Base-by-base conservation (phyloP, 2,113 vertebrate species). In the Tenrec ecaudatus region DNA sequence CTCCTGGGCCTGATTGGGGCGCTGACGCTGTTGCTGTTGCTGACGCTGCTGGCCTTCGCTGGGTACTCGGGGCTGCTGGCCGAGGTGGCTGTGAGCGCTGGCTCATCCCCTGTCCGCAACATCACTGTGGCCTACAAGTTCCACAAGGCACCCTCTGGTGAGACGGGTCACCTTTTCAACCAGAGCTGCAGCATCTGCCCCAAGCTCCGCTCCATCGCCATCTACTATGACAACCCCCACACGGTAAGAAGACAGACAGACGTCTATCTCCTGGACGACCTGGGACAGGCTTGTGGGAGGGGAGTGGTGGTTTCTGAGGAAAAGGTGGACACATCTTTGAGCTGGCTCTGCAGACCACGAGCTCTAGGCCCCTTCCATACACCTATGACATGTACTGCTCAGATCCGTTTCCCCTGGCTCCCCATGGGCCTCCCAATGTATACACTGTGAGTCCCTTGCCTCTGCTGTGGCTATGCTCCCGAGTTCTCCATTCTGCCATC, bases 151-250 rank as follows among this genome's bases (percentile, higher is more conserved):
- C 97, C 98, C 0, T 99, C 99, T n/a, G 96, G 97, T 1, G 96
- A 98, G n/a, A 98, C 98, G 0, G 98, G 98, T 17, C 94, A 97
- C 92, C 97, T 99, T 96, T 99, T 99, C 91, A 98, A 98, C 0
- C 99, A 99, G 17, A 98, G 98, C 95, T 98, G 97, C 97, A 98
- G 97, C 60, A 96, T 99, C 95, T 99, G 98, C 57, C 99, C 99
- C 0, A 98, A 98, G 88, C 98, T 99, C 33, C 96, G 97, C 58
- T 98, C 98, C 85, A 98, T 99, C 0, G 98, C 98, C 0, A 93
- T 99, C 94, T 99, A 98, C 98, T 99, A 99, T 1, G 99, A 99
- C 97, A 98, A 98, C 94, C 99, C 99, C 25, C 98, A 98, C 90
- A 98, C 98, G 98, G 99, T 99, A 98, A 99, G 98, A 60, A 93